A percentile compares a stretch with the other conserved stretches of the same genome.
phyloP scores from a whole-genome alignment of 2,797 vertebrate genomes.

The Todus mexicanus region DNA sequence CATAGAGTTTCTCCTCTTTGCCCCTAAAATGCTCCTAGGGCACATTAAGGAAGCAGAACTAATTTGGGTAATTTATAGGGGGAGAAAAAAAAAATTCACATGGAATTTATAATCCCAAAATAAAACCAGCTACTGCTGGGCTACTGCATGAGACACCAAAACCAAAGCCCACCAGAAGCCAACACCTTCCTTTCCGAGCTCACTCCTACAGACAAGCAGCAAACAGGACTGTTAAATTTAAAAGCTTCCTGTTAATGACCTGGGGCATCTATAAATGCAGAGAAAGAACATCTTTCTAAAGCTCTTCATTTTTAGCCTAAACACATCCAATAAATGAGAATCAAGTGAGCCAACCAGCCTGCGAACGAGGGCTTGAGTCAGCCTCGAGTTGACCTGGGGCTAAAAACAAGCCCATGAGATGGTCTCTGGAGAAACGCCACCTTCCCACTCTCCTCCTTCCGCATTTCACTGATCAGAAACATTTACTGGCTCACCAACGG shows the following conservation, averaged over 20 bases:
- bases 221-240: conserved; percentile 3
- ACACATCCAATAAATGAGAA: background rate
- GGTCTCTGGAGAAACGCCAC: background rate
- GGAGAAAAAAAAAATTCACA: background rate
- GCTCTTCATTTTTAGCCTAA: background rate
- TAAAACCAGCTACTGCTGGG: background rate
- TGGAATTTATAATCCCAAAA: background rate
- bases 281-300: background rate
- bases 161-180: background rate
- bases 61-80: background rate
- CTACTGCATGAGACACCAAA: background rate
- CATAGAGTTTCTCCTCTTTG: background rate
- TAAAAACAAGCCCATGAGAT: background rate
- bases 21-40: background rate
- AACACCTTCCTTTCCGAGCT: background rate
- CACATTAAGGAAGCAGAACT: background rate
- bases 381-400: background rate
- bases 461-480: background rate
- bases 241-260: conserved; percentile 38
- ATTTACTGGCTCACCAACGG: background rate
- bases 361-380: background rate
- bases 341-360: background rate
- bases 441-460: background rate
- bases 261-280: background rate
- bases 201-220: background rate